A percentile compares a stretch with the other conserved stretches of the same genome.
Evolutionary conservation across 2,888 invertebrate species (phyloP).

Genomic region (Anticlea derivata): DNA sequence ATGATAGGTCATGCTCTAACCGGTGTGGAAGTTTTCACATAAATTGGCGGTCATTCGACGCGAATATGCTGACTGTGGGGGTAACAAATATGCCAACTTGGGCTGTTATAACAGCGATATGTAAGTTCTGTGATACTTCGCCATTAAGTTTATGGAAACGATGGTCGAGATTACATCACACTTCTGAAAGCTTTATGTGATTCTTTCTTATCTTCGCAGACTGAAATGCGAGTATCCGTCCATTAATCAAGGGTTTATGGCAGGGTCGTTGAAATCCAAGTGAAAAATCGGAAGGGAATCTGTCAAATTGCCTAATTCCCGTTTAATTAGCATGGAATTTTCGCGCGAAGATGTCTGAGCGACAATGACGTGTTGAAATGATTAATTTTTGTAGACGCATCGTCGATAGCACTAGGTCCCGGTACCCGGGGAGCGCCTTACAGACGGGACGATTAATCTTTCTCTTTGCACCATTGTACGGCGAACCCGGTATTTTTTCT

Average conservation of each 20-base stretch:
- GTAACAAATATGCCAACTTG: slow-evolving; percentile 83
- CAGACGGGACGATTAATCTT: slow-evolving; percentile 78
- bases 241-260: slow-evolving; percentile 71
- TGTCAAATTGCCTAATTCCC: slow-evolving; percentile 78
- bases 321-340: slow-evolving; percentile 78
- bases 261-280: slow-evolving; percentile 47
- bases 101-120: slow-evolving; percentile 83
- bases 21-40: slow-evolving; percentile 80
- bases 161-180: slow-evolving; percentile 80
- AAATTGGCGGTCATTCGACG: slow-evolving; percentile 84
- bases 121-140: slow-evolving; percentile 83
- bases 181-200: slow-evolving; percentile 81
- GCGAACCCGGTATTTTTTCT: slow-evolving; percentile 78
- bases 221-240: slow-evolving; percentile 51
- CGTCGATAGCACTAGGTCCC: slow-evolving; percentile 48
- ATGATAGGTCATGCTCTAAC: slow-evolving; percentile 76
- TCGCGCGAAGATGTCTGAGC: slow-evolving; percentile 66
- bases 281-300: slow-evolving; percentile 71
- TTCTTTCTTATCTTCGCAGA: slow-evolving; percentile 64
- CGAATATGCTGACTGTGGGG: slow-evolving; percentile 83
- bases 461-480: slow-evolving; percentile 77
- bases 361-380: slow-evolving; percentile 82
- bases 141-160: slow-evolving; percentile 83
- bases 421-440: slow-evolving; percentile 58
- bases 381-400: slow-evolving; percentile 77